Conservation (phyloP, 1,140 invertebrate species). For the Lerema accius region DNA sequence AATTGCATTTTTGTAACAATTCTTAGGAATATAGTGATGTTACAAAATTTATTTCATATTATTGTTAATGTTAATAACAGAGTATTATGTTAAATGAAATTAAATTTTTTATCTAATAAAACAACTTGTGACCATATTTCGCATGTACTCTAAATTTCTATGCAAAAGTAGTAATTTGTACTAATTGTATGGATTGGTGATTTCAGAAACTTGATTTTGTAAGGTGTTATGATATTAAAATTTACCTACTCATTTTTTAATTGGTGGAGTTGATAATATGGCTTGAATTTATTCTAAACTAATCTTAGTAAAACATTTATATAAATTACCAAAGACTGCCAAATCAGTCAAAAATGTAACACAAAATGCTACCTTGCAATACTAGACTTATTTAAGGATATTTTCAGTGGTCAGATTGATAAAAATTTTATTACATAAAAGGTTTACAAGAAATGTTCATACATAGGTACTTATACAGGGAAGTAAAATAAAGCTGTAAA, state of each 20-base stretch:
- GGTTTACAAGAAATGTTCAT: slow-evolving; percentile 6
- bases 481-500: slow-evolving; percentile 15
- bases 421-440: slow-evolving; percentile 18
- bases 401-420: slow-evolving; percentile 32
- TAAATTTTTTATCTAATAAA: neutral
- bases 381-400: slow-evolving; percentile 7
- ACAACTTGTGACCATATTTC: neutral
- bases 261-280: slow-evolving; percentile 17
- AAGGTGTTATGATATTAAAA: slow-evolving; percentile 25
- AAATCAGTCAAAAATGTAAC: slow-evolving; percentile 18
- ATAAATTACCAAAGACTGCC: slow-evolving; percentile 18
- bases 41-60: too few relatives aligned
- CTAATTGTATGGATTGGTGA: neutral
- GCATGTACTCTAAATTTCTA: slow-evolving; percentile 16
- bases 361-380: slow-evolving; percentile 19
- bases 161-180: neutral
- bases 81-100: neutral
- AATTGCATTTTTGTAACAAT: neutral
- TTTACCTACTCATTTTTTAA: slow-evolving; percentile 22
- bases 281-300: slow-evolving; percentile 16
- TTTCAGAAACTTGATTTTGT: slow-evolving; percentile 10
- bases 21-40: neutral
- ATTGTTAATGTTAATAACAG: neutral
- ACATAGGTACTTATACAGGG: slow-evolving; percentile 27
- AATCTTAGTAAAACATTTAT: slow-evolving; percentile 18